Base-by-base conservation (phyloP, 1,140 invertebrate genomes). In the Dufourea novaeangliae region DNA sequence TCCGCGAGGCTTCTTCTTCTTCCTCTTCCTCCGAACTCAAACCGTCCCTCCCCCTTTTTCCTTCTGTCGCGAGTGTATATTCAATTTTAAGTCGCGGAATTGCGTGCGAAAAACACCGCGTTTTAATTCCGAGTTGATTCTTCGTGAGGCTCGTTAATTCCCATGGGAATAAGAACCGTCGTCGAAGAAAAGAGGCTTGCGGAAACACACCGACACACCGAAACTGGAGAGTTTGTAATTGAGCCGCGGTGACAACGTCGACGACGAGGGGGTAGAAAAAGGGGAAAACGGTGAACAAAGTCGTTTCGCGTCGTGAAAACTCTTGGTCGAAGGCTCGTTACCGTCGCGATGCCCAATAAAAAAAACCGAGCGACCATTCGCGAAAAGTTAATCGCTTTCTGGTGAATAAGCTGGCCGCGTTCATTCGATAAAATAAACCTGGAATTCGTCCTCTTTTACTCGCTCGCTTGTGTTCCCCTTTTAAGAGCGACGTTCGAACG, bases 141-240 rank as follows among this genome's bases (percentile, higher is more conserved):
- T 83, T 84, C 77, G 81, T n/a, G 20, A 80, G 77, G 69, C 74
- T 85, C 82, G 77, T 84, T 84, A 77, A 84, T 84, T 80, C 62
- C 80, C 69, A 39, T n/a, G 82, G 25, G 73, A 52, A 83, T 64
- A 59, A 71, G 61, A 44, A 50, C 72, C 71, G 62, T 66, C 41
- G 29, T 7, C 66, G 63, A 37, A 46, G 50, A 37, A 44, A 41
- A 44, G 56, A 22, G 39, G 39, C n/a, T 52, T 50, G 41, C 64
- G 41, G 37, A 71, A n/a, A n/a, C n/a, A 82, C 78, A 68, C 56
- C 62, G 70, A 8, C 41, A 37, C 41, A 50, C 12, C n/a, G n/a
- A n/a, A n/a, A n/a, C 63, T 32, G 34, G 59, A 70, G 56, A 29
- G 74, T 52, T 52, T 46, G 54, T n/a, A 69, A 61, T 76, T 54